These are phyloP conservation scores for Dendrocincla tyrannina DNA, from an alignment of 2,797 vertebrate species.

Conservation along the genomic window DNA sequence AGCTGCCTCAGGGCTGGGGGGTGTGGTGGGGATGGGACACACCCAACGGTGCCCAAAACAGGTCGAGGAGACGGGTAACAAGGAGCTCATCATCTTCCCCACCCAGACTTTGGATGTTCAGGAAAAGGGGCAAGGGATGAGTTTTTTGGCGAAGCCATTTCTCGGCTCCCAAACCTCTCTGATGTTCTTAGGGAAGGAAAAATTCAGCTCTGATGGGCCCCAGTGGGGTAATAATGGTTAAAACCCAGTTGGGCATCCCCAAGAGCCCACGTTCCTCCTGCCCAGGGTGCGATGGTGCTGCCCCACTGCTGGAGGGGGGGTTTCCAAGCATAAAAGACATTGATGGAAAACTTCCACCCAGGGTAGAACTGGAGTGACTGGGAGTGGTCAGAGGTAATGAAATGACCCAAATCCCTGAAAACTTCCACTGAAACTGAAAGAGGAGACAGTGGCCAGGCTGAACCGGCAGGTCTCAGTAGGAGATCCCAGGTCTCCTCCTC, in stretches of 20 bases:
- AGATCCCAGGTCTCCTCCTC: background rate
- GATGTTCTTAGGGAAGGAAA: background rate
- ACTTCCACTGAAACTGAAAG: background rate
- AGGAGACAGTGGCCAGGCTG: background rate
- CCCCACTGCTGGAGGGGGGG: rapidly evolving
- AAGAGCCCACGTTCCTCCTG: background rate
- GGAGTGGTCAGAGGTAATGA: background rate
- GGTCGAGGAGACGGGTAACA: rapidly evolving
- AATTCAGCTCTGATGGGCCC: background rate
- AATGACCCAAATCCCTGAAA: background rate
- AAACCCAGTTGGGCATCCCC: background rate
- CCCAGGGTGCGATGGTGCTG: rapidly evolving
- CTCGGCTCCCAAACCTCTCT: rapidly evolving
- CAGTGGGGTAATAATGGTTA: background rate
- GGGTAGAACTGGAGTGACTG: background rate
- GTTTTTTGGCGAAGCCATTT: background rate
- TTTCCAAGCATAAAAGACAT: background rate
- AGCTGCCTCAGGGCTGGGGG: rapidly evolving
- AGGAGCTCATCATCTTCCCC: background rate
- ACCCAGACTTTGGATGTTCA: rapidly evolving
- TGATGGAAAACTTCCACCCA: rapidly evolving
- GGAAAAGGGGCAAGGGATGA: rapidly evolving
- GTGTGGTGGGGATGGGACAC: rapidly evolving
- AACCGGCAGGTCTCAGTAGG: background rate
- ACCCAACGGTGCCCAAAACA: rapidly evolving